These are phyloP conservation scores for Agrochola litura DNA, from an alignment of 2,888 invertebrate species.

Conservation along the genomic window DNA sequence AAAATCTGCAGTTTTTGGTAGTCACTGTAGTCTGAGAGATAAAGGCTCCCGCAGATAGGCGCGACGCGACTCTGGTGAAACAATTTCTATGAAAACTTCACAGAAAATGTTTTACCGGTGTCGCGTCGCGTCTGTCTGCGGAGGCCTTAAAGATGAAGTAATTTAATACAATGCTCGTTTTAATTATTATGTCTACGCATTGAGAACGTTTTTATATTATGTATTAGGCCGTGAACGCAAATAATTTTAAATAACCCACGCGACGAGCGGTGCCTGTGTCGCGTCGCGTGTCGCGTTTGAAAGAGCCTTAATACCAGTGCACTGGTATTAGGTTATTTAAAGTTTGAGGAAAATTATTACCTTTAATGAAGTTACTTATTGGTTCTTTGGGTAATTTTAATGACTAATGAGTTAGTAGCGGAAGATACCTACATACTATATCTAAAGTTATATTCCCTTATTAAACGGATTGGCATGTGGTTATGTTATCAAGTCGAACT, in stretches of 20 bases:
- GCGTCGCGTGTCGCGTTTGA: too few species aligned
- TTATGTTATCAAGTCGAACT: slow-evolving; percentile 67
- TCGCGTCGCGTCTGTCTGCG: too few species aligned
- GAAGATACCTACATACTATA: not conserved
- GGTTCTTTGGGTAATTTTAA: not conserved
- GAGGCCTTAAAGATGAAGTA: not conserved
- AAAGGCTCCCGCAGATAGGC: too few species aligned
- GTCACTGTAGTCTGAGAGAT: not conserved
- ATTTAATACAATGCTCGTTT: not conserved
- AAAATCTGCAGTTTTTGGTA: not conserved
- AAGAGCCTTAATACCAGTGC: too few species aligned
- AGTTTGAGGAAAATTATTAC: slow-evolving; percentile 2
- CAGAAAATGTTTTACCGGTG: too few species aligned
- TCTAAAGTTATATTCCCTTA: slow-evolving; percentile 7
- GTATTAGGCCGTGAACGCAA: too few species aligned
- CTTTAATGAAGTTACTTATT: not conserved
- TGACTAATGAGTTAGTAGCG: not conserved
- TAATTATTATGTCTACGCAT: not conserved
- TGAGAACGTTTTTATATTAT: not conserved
- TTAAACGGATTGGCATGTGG: slow-evolving; percentile 66
- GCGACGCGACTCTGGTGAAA: too few species aligned
- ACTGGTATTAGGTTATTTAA: not conserved
- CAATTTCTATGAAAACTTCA: too few species aligned
- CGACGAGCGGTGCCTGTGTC: too few species aligned
- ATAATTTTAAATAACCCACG: too few species aligned